Evolutionary conservation across 2,888 invertebrate genomes (phyloP).

Genomic region (Epirrita christyi): DNA sequence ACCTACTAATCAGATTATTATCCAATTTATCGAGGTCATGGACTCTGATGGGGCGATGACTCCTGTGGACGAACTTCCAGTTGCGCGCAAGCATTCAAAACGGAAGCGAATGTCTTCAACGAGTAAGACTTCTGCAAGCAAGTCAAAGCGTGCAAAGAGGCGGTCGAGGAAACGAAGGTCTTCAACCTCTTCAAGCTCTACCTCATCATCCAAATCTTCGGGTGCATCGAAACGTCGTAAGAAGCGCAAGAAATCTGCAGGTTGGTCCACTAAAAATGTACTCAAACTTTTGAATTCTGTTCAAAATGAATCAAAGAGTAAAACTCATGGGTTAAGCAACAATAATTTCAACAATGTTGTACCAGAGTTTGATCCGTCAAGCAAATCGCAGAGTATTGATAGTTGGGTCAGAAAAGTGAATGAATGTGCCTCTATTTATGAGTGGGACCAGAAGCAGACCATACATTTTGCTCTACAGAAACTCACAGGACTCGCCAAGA

Average conservation of each 20-base stretch:
- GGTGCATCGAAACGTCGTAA: neutral
- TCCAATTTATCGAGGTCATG: too few relatives aligned
- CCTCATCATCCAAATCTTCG: too few relatives aligned
- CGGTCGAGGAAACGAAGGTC: too few relatives aligned
- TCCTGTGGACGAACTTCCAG: too few relatives aligned
- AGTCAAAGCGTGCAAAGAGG: too few relatives aligned
- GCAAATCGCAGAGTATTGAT: neutral
- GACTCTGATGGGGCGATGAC: too few relatives aligned
- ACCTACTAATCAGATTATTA: too few relatives aligned
- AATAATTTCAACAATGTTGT: neutral
- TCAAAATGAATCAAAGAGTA: neutral
- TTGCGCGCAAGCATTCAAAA: too few relatives aligned
- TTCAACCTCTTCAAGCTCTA: too few relatives aligned
- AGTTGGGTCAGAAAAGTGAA: constrained; percentile 3
- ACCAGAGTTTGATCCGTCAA: neutral
- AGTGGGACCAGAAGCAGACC: constrained; percentile 38
- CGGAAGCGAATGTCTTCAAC: too few relatives aligned
- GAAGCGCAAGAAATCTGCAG: neutral
- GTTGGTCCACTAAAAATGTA: neutral
- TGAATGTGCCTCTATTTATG: constrained; percentile 23
- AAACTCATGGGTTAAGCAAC: neutral
- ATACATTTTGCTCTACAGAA: constrained; percentile 19
- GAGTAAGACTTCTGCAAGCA: too few relatives aligned
- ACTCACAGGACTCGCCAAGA: constrained; percentile 35
- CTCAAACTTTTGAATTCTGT: neutral